Evolutionary conservation across 2,797 vertebrate species (phyloP), one percentile per base, ranked within the genome.

Genomic region (Hoplostethus mediterraneus): DNA sequence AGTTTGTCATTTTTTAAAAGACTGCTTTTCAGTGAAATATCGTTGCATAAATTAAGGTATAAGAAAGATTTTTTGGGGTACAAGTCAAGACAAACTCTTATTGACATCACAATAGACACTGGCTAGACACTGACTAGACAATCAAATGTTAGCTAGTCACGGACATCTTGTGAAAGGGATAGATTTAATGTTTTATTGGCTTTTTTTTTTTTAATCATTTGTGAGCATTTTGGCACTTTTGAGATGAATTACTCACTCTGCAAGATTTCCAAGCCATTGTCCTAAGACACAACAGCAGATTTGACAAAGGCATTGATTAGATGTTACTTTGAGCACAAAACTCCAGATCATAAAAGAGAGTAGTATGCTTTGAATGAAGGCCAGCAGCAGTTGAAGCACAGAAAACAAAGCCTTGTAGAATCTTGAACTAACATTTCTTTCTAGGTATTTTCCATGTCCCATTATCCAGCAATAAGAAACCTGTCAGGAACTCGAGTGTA

Each of bases 401-500:
- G 60, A 56, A 60, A 60, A 14, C 61, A 74, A 63, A 52, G 38
- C 12, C 17, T 16, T 11, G 54, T 33, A 7, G 11, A 57, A 51
- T 42, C 12, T 42, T 63, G 6, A 14, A 28, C 66, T 7, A 28
- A n/a, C 33, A 21, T 36, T 65, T 42, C 21, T 48, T 58, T 63
- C 44, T 11, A 31, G 31, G 9, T 55, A 47, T 51, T 62, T 21
- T 36, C 58, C 31, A 54, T 33, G 21, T 76, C 62, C 53, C 17
- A 6, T 75, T 72, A 73, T 68, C 77, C 44, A 67, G 4, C 56
- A 60, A 69, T 33, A 72, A 53, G 40, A 53, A 77, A 80, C 81
- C 45, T 49, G 49, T 62, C 30, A 56, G 33, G 36, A 67, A 28
- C 55, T 74, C 59, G 6, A 8, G n/a, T 64, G 28, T 42, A 68